Evolutionary conservation across 53 echinoderm and acorn worm species (phyloP).

Genomic region (Pentamera pediparva): DNA sequence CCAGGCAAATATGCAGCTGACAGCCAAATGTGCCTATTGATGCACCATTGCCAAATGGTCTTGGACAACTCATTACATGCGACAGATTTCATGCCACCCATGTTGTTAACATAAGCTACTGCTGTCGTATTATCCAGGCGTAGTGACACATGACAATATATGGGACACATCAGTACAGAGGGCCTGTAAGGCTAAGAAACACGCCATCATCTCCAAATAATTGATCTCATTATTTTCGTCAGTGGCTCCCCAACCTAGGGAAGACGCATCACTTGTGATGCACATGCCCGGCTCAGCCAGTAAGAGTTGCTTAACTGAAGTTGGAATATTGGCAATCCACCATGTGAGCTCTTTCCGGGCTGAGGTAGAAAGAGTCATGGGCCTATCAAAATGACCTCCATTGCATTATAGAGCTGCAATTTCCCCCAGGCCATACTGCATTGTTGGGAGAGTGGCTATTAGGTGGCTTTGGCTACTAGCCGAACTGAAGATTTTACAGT

Average conservation of each 20-base stretch:
- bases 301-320: too few species aligned
- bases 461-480: conserved; percentile 50
- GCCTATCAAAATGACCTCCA: conserved; percentile 51
- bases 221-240: conserved; percentile 44
- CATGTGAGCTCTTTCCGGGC: neutral
- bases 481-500: conserved; percentile 24
- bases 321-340: too few species aligned
- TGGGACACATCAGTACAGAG: conserved; percentile 1
- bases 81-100: conserved; percentile 43
- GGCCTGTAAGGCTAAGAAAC: too few species aligned
- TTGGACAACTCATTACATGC: conserved; percentile 2
- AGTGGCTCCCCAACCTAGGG: too few species aligned
- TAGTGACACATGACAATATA: conserved; percentile 40
- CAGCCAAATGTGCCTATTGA: conserved; percentile 51
- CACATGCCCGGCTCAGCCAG: too few species aligned
- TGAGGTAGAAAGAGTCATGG: too few species aligned
- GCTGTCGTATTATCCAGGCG: conserved; percentile 61
- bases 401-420: conserved; percentile 16
- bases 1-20: too few species aligned
- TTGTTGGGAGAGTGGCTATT: conserved; percentile 45
- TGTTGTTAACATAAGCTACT: conserved; percentile 58
- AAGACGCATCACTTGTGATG: too few species aligned
- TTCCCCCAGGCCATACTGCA: conserved; percentile 52
- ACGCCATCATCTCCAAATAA: too few species aligned
- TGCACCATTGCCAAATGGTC: too few species aligned